Base-by-base conservation (phyloP, 2,888 invertebrate genomes). In the Oscheius sp. region DNA sequence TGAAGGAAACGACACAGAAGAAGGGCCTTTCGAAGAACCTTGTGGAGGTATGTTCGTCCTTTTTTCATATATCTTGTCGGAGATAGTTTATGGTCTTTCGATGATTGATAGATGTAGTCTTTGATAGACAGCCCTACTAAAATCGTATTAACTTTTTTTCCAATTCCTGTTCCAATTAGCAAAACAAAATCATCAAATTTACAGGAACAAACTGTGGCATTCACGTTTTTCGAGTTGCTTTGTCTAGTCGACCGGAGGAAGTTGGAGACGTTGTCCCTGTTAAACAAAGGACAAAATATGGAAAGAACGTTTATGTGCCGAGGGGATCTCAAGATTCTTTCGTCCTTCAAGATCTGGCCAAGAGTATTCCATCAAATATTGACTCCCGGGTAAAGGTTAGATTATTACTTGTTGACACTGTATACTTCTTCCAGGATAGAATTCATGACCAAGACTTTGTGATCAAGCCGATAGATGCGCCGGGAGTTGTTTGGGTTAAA, bases 171-270 rank as follows among this genome's bases (percentile, higher is more conserved):
- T 45, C 20, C 17, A 12, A 12, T 17, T 45, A 6, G 8, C 45
- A n/a, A 45, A 6, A 9, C 45, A 12, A n/a, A 45, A 14, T 36
- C 8, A 36, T 36, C 36, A 4, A 8, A 32, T 24, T 59, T 59
- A 28, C 59, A 59, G 59, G 26, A 2, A 24, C 20, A 14, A 20
- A 36, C 6, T 64, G 63, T 38, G 63, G 63, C 6, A 64, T 64
- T 8, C 63, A 64, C 41, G 63, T 64, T 22, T 64, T 64, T 20
- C 63, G 63, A 3, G 63, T 64, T 5, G 63, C 63, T 14, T 24
- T 64, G 4, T 64, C 63, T 9, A 64, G 63, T 51, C 50, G 63
- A 22, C 63, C 63, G 9, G 63, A 64, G n/a, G 63, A 64, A 17
- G 50, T 50, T 22, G 63, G 63, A 20, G 63, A 49, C 17, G 24